Conservation (phyloP, 2,888 invertebrate genomes). For the Netelia melanura region DNA sequence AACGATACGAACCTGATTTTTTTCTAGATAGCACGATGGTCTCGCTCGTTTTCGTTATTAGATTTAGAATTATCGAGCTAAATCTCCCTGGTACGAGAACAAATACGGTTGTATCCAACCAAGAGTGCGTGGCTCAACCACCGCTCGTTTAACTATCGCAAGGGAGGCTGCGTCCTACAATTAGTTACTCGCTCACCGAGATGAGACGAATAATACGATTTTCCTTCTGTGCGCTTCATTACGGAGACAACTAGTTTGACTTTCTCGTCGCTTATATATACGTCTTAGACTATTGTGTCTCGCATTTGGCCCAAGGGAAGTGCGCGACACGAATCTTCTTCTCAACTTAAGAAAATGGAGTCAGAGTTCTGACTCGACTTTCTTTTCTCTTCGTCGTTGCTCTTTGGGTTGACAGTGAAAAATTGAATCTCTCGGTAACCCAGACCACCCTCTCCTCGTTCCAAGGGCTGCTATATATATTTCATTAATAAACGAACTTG, state of each 20-base stretch:
- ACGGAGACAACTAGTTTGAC: constrained; percentile 41
- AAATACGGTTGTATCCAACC: not conserved
- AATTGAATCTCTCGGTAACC: constrained; percentile 56
- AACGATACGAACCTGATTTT: constrained; percentile 38
- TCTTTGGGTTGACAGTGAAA: constrained; percentile 55
- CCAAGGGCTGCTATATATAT: constrained; percentile 45
- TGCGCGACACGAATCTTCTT: too few relatives aligned
- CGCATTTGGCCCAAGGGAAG: not conserved
- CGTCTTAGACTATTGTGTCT: not conserved
- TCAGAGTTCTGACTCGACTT: not conserved
- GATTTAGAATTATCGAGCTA: not conserved
- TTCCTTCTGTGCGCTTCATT: constrained; percentile 32
- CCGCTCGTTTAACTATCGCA: not conserved
- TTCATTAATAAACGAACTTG: constrained; percentile 65
- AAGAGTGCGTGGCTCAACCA: not conserved
- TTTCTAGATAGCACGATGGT: constrained; percentile 12
- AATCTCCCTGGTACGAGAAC: not conserved
- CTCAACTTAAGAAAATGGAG: too few relatives aligned
- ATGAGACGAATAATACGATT: constrained; percentile 46
- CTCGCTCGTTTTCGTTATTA: not conserved
- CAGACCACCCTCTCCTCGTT: constrained; percentile 30
- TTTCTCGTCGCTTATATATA: not conserved
- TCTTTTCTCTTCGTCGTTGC: constrained; percentile 16
- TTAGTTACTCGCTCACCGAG: not conserved
- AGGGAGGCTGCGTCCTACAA: not conserved